These are phyloP conservation scores for Etheostoma cragini DNA, from an alignment of 2,113 vertebrate species.

Conservation along the genomic window DNA sequence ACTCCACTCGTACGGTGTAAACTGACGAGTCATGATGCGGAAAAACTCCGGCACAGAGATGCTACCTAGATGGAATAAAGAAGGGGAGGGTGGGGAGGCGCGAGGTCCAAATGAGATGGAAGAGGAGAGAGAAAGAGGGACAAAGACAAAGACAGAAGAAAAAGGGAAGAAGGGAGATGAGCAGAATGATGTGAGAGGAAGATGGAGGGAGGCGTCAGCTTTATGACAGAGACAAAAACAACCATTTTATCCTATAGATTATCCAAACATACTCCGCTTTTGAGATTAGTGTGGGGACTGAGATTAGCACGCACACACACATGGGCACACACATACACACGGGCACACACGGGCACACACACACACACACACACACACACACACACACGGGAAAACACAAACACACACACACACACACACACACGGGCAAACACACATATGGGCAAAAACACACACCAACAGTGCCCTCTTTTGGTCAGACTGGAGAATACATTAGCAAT, in stretches of 20 bases:
- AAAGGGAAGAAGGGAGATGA: neutral
- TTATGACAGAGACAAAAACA: neutral
- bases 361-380: slow-evolving; percentile 1
- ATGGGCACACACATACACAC: neutral
- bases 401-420: neutral
- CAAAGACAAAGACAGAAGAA: neutral
- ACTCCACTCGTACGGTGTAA: slow-evolving; percentile 92
- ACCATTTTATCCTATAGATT: no score
- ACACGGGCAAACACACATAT: neutral
- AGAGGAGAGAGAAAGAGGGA: neutral
- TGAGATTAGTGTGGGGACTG: neutral
- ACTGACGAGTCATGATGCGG: slow-evolving; percentile 96
- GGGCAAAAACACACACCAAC: slow-evolving; percentile 34
- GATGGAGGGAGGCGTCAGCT: neutral
- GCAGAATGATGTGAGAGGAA: neutral
- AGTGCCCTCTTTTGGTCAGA: slow-evolving; percentile 65
- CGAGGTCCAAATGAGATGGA: neutral
- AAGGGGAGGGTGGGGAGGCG: neutral
- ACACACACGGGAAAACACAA: slow-evolving; percentile 1
- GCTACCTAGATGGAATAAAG: slow-evolving; percentile 83
- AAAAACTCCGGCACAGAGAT: slow-evolving; percentile 93
- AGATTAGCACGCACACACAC: neutral
- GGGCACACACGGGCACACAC: neutral
- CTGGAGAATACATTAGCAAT: neutral
- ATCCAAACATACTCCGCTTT: neutral